Conservation (phyloP, 1,140 invertebrate species). For the Hyles euphorbiae region DNA sequence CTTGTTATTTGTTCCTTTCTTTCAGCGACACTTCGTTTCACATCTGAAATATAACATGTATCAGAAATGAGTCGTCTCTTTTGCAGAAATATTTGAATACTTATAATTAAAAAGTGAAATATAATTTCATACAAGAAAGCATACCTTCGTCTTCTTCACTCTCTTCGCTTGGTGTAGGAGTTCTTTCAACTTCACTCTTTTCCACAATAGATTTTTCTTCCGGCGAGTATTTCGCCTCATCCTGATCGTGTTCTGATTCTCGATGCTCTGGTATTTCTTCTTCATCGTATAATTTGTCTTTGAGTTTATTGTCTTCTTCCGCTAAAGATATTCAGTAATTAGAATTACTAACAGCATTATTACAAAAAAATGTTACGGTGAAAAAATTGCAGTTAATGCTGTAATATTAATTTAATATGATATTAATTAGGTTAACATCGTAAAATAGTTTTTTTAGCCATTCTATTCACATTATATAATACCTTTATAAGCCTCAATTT, state of each 20-base stretch:
- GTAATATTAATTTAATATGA: no score
- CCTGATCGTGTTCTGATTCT: slow-evolving; percentile 74
- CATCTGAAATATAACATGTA: slow-evolving; percentile 42
- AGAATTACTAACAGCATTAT: background rate
- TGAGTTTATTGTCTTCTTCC: slow-evolving; percentile 69
- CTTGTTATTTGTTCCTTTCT: slow-evolving; percentile 83
- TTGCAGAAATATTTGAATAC: background rate
- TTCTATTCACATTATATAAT: background rate
- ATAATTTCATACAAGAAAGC: background rate
- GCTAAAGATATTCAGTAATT: slow-evolving; percentile 30
- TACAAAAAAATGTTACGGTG: no score
- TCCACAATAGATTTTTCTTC: slow-evolving; percentile 82
- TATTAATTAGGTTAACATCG: no score
- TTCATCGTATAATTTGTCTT: slow-evolving; percentile 62
- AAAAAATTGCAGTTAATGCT: no score
- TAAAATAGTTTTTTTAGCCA: no score
- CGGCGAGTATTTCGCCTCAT: slow-evolving; percentile 83
- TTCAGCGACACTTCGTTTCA: slow-evolving; percentile 81
- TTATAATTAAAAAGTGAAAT: no score
- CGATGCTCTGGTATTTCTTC: slow-evolving; percentile 53
- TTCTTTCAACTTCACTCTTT: slow-evolving; percentile 69
- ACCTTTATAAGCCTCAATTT: slow-evolving; percentile 73
- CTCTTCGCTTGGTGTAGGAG: slow-evolving; percentile 75
- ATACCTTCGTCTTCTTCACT: slow-evolving; percentile 79
- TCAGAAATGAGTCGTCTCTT: background rate